These are phyloP conservation scores for Lithophane leautieri DNA, from an alignment of 2,888 invertebrate species.

Conservation along the genomic window DNA sequence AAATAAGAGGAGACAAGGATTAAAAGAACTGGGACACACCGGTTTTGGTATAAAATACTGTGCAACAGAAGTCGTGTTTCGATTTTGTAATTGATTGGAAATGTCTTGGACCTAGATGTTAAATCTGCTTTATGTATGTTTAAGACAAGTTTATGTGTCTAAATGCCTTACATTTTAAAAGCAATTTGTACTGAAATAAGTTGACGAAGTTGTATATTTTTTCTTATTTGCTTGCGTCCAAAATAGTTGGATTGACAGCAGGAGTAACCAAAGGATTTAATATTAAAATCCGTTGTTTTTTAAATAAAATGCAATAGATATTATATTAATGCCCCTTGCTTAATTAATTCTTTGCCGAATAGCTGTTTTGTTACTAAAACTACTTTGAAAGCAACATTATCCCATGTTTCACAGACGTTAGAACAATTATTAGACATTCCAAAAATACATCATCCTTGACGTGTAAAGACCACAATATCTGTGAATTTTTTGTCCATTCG, in stretches of 20 bases:
- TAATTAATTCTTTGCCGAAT: constrained; percentile 25
- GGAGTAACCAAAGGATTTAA: constrained; percentile 62
- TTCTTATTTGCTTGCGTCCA: constrained; percentile 25
- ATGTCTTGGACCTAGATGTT: constrained; percentile 1
- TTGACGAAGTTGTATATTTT: constrained; percentile 57
- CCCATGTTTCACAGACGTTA: constrained; percentile 34
- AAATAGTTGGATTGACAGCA: constrained; percentile 39
- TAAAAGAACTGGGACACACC: constrained; percentile 30
- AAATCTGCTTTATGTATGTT: constrained; percentile 22
- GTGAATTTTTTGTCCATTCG: constrained; percentile 34
- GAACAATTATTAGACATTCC: constrained; percentile 63
- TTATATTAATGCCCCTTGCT: constrained; percentile 12
- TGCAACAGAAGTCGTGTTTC: constrained; percentile 28
- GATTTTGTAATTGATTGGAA: constrained; percentile 19
- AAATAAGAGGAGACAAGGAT: constrained; percentile 26
- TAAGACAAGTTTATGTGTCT: constrained; percentile 21
- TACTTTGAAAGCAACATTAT: constrained; percentile 19
- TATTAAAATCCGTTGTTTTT: constrained; percentile 47
- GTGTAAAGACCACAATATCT: constrained; percentile 22
- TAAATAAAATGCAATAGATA: constrained; percentile 3
- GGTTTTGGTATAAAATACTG: constrained; percentile 31
- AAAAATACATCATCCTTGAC: constrained; percentile 42
- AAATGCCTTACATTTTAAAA: constrained; percentile 22
- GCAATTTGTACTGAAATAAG: constrained; percentile 31
- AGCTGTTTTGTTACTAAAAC: constrained; percentile 34